phyloP scores from a whole-genome alignment of 2,113 vertebrate species.

The Lota lota region DNA sequence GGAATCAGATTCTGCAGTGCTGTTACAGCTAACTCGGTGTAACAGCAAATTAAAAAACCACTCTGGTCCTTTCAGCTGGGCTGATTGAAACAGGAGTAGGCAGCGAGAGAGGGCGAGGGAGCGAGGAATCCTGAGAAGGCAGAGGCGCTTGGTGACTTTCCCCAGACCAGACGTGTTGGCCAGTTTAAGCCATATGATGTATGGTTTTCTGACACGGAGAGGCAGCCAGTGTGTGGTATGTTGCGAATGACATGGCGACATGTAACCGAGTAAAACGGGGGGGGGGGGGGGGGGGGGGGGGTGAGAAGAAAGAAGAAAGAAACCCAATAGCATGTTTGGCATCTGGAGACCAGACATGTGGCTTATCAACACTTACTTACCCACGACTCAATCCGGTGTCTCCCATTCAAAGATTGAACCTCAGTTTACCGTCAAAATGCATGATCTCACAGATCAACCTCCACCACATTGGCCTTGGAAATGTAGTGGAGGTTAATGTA shows the following conservation, averaged over 20 bases:
- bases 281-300: not conserved
- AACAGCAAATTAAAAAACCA: conserved; percentile 42
- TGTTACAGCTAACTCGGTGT: conserved; percentile 1
- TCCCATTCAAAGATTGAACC: too few relatives aligned
- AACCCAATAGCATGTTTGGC: not conserved
- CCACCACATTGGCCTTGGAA: too few relatives aligned
- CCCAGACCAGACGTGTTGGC: conserved; percentile 6
- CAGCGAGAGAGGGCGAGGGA: conserved; percentile 1
- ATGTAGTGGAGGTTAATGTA: too few relatives aligned
- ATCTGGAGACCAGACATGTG: not conserved
- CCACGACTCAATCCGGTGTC: too few relatives aligned
- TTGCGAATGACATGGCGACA: conserved; percentile 1
- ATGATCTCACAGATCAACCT: too few relatives aligned
- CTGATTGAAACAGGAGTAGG: conserved; percentile 14
- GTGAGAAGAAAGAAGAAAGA: not conserved
- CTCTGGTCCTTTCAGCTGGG: conserved; percentile 8
- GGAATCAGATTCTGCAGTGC: conserved; percentile 3
- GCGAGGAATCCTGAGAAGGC: not conserved
- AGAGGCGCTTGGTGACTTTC: not conserved
- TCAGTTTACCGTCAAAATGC: too few relatives aligned
- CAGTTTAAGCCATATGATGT: not conserved
- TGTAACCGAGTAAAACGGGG: too few relatives aligned
- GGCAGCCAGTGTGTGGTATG: not conserved
- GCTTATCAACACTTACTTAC: too few relatives aligned
- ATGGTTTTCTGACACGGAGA: not conserved